Conservation (phyloP, 2,888 invertebrate genomes). For the Nomada flava region DNA sequence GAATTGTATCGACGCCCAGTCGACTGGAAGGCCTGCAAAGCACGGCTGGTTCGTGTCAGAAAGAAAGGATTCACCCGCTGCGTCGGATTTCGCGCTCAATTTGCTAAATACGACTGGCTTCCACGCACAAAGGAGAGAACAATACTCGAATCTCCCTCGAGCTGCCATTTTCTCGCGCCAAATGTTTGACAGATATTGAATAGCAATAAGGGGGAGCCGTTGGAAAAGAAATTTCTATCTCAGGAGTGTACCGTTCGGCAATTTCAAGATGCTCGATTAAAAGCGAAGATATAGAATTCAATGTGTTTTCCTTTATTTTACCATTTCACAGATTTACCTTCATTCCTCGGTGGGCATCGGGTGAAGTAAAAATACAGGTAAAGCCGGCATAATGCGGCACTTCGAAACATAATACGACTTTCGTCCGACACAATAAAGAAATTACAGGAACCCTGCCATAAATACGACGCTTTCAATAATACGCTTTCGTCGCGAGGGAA, state of each 20-base stretch:
- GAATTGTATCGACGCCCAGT: slow-evolving; percentile 52
- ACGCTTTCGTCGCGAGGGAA: too few relatives aligned
- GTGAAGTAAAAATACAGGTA: too few relatives aligned
- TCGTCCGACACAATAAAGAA: too few relatives aligned
- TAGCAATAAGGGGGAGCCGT: neutral
- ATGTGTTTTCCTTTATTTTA: neutral
- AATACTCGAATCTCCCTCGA: slow-evolving; percentile 1
- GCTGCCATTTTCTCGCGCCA: neutral
- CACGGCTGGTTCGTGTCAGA: slow-evolving; percentile 15
- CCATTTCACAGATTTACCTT: too few relatives aligned
- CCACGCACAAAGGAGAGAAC: neutral
- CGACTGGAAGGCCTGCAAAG: slow-evolving; percentile 42
- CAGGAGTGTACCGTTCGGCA: neutral
- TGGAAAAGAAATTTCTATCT: neutral
- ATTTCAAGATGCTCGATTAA: neutral
- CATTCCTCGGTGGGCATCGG: too few relatives aligned
- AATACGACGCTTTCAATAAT: too few relatives aligned
- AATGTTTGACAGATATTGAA: neutral
- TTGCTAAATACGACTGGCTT: slow-evolving; percentile 17
- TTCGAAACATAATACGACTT: too few relatives aligned
- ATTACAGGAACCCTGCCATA: too few relatives aligned
- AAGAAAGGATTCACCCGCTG: slow-evolving; percentile 52
- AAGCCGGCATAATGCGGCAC: too few relatives aligned
- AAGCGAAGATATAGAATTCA: neutral
- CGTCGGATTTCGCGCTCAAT: slow-evolving; percentile 43